Base-by-base conservation (phyloP, 2,888 invertebrate species). In the Lithophane semibrunnea region DNA sequence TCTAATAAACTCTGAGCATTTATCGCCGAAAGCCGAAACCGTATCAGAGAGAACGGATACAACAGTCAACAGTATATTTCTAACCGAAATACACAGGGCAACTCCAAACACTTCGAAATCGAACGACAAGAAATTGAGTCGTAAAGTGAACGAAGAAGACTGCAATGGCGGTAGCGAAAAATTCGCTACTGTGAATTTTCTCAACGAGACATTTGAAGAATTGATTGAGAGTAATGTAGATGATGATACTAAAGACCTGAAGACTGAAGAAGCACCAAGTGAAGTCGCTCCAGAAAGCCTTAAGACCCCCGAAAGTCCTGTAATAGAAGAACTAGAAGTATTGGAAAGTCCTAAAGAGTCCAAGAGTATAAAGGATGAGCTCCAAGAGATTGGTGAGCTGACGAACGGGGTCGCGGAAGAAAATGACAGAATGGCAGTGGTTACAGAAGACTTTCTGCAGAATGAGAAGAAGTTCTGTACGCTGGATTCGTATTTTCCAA, bases 381-480 rank as follows among this genome's bases (percentile, higher is more conserved):
- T 85, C 12, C 85, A 83, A 60, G 88, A 84, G 47, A 86, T 87
- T 16, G 78, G 80, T 56, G 88, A 86, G 60, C 71, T 83, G 8
- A 78, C 86, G 13, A 91, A 92, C 24, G 92, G 92, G n/a, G 86
- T 91, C 7, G 78, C 85, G 9, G 92, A 91, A 24, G 77, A 80
- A 21, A 88, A 88, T 47, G 91, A 90, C 10, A 93, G 90, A 70
- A 84, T 95, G 71, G 86, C 92, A 2, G 88, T 92, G 3, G 93
- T 93, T 3, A 96, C 96, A 9, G 93, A 95, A 82, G 92, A 94
- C 88, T 96, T 97, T 91, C 94, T 97, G 78, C 94, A 94, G 75
- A 96, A 97, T 56, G 97, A 97, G 79, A 97, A 97, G 89, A 96
- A 96, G 21, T 97, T 95, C 80, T 96, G 95, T 79, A 92, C 94